These are phyloP conservation scores for Brachyistius frenatus DNA, from an alignment of 2,113 vertebrate genomes.

Conservation along the genomic window DNA sequence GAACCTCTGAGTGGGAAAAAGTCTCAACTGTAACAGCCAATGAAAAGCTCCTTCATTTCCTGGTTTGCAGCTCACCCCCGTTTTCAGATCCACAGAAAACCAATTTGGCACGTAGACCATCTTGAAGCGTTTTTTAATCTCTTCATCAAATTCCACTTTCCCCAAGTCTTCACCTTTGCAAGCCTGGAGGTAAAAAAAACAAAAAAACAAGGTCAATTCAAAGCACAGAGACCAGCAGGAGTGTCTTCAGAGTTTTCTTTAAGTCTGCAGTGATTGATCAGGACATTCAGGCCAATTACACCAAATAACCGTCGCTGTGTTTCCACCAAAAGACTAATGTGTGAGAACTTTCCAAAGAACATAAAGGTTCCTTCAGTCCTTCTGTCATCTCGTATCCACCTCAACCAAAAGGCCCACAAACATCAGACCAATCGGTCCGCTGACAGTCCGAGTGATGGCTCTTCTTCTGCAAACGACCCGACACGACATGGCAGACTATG, in stretches of 20 bases:
- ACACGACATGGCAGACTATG: too few species aligned
- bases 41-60: not conserved
- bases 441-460: too few species aligned
- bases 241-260: not conserved
- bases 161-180: slow-evolving; percentile 98
- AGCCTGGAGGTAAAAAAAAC: slow-evolving; percentile 83
- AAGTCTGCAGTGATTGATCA: not conserved
- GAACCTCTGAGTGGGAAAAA: not conserved
- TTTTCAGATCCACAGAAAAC: slow-evolving; percentile 99
- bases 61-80: slow-evolving; percentile 88
- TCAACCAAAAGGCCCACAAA: too few species aligned
- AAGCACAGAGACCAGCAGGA: not conserved
- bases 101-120: slow-evolving; percentile 99
- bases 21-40: not conserved
- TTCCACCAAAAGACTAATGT: not conserved
- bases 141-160: slow-evolving; percentile 98
- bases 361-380: too few species aligned
- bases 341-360: too few species aligned
- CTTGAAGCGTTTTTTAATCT: slow-evolving; percentile 99
- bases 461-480: too few species aligned
- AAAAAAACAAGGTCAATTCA: not conserved
- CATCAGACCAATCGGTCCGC: too few species aligned
- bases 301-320: not conserved
- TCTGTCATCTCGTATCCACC: too few species aligned
- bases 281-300: not conserved